phyloP scores from a whole-genome alignment of 2,113 vertebrate species.

The Hemiscyllium ocellatum region DNA sequence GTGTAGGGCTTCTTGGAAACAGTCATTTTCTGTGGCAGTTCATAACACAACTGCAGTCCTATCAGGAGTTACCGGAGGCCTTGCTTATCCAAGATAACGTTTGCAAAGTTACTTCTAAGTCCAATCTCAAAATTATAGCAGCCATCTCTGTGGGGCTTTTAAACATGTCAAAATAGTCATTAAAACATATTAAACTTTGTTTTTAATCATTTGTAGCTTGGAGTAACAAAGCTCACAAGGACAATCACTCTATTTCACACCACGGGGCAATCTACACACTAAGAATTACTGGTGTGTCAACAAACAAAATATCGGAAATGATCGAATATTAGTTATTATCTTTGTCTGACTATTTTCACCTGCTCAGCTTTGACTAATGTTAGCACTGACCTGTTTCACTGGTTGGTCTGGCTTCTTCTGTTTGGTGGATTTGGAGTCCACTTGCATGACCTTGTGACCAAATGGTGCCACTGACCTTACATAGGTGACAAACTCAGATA shows the following conservation, averaged over 20 bases:
- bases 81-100: no score
- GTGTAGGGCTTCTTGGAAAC: no score
- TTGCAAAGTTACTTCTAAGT: no score
- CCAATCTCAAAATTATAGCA: no score
- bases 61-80: no score
- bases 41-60: no score
- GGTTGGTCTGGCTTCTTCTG: not conserved
- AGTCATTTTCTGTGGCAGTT: no score
- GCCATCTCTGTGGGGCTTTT: no score
- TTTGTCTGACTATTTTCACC: not conserved
- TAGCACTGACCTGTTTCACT: constrained; percentile 26
- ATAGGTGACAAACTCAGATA: constrained; percentile 3
- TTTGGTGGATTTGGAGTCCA: not conserved
- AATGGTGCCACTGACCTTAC: constrained; percentile 7
- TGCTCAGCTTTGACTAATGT: not conserved
- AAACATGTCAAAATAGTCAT: no score
- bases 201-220: not conserved
- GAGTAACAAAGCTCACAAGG: not conserved
- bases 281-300: not conserved
- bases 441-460: constrained; percentile 22
- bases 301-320: not conserved
- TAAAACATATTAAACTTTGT: no score
- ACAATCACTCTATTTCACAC: not conserved
- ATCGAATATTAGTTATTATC: not conserved
- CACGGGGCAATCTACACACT: not conserved